Evolutionary conservation across 2,888 invertebrate genomes (phyloP), one percentile per base, ranked within the genome.

Genomic region (Drosophila kokeensis): DNA sequence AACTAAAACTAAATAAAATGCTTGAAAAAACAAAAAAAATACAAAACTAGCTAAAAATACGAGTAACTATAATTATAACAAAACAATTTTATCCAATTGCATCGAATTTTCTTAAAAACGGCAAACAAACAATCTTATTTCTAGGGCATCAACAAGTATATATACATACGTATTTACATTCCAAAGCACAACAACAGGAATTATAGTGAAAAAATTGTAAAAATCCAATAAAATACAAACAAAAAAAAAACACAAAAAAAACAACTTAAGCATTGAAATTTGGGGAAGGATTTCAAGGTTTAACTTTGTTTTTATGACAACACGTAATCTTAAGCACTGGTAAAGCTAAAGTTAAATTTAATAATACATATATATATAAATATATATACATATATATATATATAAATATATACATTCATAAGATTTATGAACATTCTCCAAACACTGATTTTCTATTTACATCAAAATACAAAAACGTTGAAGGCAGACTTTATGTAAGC

Each of bases 271-370:
- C 91, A 87, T 92, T 92, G 91, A 90, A 92, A 90, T 93, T 93
- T 93, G 93, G 93, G 93, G 93, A 93, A 93, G 93, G 92, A 92
- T 91, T 93, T 91, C 91, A 91, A 91, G 89, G 90, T 89, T 89
- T 89, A 83, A 89, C 87, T 91, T 87, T 86, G 92, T 92, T 89
- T 82, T 85, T 82, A 72, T 45, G 62, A 77, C 36, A 73, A 64
- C 61, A 79, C 69, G n/a, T 67, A 78, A 63, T 69, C 45, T 53
- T 69, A 87, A 73, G 78, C 77, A 76, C 80, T 49, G 13, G 13
- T 54, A 76, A 76, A 64, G 61, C 58, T 38, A 74, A 66, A 61
- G 61, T 49, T 65, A 68, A 70, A 49, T 50, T 59, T 59, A 69
- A 62, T 45, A 69, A 68, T 49, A 63, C 64, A 73, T 57, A 62